Base-by-base conservation (phyloP, 2,888 invertebrate genomes). In the Adela reaumurella region DNA sequence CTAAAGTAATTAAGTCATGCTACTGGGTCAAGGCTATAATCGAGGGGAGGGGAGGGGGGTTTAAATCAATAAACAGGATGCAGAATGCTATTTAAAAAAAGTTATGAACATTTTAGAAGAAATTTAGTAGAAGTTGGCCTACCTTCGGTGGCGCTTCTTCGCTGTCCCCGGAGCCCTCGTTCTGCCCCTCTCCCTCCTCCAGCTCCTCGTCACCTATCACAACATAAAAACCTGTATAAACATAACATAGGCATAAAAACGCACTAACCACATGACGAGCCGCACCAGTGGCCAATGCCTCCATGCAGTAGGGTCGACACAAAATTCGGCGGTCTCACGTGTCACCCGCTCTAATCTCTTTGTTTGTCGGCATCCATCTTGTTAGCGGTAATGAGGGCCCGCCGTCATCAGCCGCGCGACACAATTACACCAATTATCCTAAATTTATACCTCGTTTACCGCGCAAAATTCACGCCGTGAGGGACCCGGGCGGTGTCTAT, bases 291-390 rank as follows among this genome's bases (percentile, higher is more conserved):
- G 6, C 11, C 11, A 29, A 16, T 46, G 24, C 4, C 11, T 14
- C 29, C 35, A 17, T 35, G 18, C 35, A 17, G 29, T 3, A 14
- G 6, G 10, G 18, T 16, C n/a, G 17, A 42, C 11, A 16, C 4
- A 51, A 59, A 63, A 63, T 56, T 63, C 64, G 63, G 64, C 63
- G 65, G 64, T 62, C 63, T 64, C 59, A 58, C 63, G 61, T 56
- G 46, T 48, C 48, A 24, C 45, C 49, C 49, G 52, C 83, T 83
- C 83, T 83, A 84, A 84, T 85, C 82, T 84, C 85, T 85, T 85
- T 86, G 85, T 86, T 85, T 84, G 84, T 83, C 81, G 83, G 84
- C 86, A 84, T 84, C 86, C 86, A 86, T 86, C 86, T 86, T 86
- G 86, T 86, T 83, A 85, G 85, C 85, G 74, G 74, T 79, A 79